Evolutionary conservation across 2,113 vertebrate genomes (phyloP), one percentile per base, ranked within the genome.

Genomic region (Pongo pygmaeus): DNA sequence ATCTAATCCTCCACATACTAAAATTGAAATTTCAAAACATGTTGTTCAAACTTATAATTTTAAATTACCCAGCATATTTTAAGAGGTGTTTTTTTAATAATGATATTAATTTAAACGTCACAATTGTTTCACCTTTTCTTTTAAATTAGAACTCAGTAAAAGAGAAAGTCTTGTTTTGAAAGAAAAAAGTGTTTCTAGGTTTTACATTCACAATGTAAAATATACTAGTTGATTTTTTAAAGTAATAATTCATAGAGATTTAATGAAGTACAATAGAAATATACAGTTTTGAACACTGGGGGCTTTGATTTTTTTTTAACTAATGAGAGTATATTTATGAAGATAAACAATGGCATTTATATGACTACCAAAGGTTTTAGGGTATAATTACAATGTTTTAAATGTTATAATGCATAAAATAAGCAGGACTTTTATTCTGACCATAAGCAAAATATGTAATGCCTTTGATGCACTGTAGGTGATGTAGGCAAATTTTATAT

Each of bases 231-330:
- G 43, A 23, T 30, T 87, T 77, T 64, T 13, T 6, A 23, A n/a
- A 85, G 14, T 48, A 83, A 22, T 67, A 93, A 81, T 69, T 23
- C 10, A 38, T 35, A 80, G 16, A 69, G 2, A 52, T 87, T 77
- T 91, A 27, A 3, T 70, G 35, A 83, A 25, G 23, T 27, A 13
- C 12, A 48, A 14, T 46, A 59, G 18, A 92, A 61, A 8, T 89
- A 55, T 55, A 83, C 22, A 78, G 40, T 72, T 75, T 93, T 95
- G 57, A n/a, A 52, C 94, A 88, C 88, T 55, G 88, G 84, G 79
- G 80, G 59, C 40, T 87, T 89, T 69, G 20, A 52, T 30, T 59
- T 64, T 64, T 46, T 27, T 20, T 94, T 46, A 75, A n/a, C 18
- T 17, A 93, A 17, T 79, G 43, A 55, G 4, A 86, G 0, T 77